Base-by-base conservation (phyloP, 2,888 invertebrate genomes). In the Brachypalpus laphriformis region DNA sequence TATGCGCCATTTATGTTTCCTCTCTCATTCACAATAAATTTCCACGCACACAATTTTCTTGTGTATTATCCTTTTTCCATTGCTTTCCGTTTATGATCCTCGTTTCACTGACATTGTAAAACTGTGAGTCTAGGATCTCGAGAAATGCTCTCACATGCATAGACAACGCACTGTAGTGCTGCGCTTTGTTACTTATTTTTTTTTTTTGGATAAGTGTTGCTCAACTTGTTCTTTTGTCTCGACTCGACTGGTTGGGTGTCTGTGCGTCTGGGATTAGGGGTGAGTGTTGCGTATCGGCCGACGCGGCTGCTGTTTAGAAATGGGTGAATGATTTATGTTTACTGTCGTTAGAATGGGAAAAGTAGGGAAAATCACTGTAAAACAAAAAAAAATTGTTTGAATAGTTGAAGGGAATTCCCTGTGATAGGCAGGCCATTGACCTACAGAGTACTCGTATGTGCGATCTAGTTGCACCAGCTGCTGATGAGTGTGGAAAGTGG, bases 191-290 rank as follows among this genome's bases (percentile, higher is more conserved):
- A 25, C 5, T 34, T n/a, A 42, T 18, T 14, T 34, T 54, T 59
- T 47, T 57, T 57, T 65, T 61, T 14, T 40, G 56, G 68, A 65
- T 68, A 75, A 75, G 75, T 85, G 54, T 68, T 65, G 28, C 80
- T 57, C 66, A 80, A 80, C 80, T 71, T 81, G 71, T 76, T 85
- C 71, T 34, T 76, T 81, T 85, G 75, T 81, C 54, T 76, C 42
- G 74, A 40, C 54, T 76, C 42, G 74, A 40, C 28, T 37, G 49
- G 20, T 14, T 47, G 47, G 18, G 20, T 65, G 78, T 68, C 68
- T 70, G 49, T 49, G 34, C 47, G 63, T 76, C 40, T 71, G 22
- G 45, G 18, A 71, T 75, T 85, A 47, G 49, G 83, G 75, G 70
- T 80, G 75, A 68, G 37, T 54, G 49, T 80, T 85, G 70, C 57